Conservation (phyloP, 2,888 invertebrate genomes). For the Agrotis ipsilon region DNA sequence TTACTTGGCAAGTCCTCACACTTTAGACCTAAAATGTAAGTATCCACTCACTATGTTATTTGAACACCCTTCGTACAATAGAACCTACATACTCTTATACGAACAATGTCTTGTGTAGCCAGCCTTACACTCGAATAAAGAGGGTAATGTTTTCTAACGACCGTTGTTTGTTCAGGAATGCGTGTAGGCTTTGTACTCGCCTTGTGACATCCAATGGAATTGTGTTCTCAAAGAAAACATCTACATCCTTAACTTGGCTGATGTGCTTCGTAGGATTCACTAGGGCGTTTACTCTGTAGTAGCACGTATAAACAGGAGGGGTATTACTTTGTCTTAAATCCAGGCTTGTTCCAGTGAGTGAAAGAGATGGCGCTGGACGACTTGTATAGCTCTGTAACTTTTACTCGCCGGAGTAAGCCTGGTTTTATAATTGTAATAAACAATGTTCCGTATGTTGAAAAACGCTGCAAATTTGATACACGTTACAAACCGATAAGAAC, state of each 20-base stretch:
- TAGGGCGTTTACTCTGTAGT: conserved; percentile 24
- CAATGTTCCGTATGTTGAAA: no score
- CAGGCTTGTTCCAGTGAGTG: no score
- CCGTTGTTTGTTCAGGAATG: conserved; percentile 70
- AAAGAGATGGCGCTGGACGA: no score
- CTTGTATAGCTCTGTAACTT: no score
- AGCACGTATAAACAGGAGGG: conserved; percentile 24
- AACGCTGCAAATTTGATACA: no score
- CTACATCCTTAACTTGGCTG: conserved; percentile 63
- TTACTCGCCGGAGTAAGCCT: no score
- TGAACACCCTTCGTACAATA: conserved; percentile 15
- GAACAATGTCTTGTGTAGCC: conserved; percentile 13
- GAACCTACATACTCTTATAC: not conserved
- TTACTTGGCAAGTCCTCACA: no score
- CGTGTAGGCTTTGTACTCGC: conserved; percentile 62
- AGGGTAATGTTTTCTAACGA: conserved; percentile 63
- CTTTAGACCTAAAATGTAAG: not conserved
- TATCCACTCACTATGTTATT: not conserved
- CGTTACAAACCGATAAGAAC: no score
- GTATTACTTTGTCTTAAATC: no score
- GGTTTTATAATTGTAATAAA: no score
- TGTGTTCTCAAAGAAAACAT: conserved; percentile 67
- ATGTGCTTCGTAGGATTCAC: conserved; percentile 39
- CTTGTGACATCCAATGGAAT: conserved; percentile 60
- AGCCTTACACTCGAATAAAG: conserved; percentile 56